Percentiles rank a stretch among this genome's conserved stretches.
Evolutionary conservation across 2,113 vertebrate genomes (phyloP).

Genomic region (Geococcyx californianus): DNA sequence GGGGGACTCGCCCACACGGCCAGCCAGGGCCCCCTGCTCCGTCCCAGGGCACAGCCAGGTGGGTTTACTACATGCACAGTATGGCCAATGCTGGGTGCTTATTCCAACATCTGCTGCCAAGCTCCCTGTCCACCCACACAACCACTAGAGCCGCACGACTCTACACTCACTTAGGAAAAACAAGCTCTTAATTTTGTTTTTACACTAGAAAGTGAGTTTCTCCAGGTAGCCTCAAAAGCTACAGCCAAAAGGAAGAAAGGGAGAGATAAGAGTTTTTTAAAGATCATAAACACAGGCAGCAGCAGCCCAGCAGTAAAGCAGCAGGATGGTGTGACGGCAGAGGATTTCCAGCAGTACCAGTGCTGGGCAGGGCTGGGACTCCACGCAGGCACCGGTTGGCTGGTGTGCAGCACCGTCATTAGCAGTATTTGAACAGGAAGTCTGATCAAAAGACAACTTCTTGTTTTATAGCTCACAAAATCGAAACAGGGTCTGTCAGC

Average conservation of each 20-base stretch:
- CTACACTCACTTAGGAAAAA: not conserved
- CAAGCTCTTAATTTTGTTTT: not conserved
- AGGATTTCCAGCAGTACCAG: not conserved
- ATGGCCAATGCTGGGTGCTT: rapidly evolving
- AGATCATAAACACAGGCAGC: not conserved
- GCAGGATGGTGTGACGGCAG: not conserved
- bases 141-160: rapidly evolving
- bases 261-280: not conserved
- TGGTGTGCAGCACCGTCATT: not conserved
- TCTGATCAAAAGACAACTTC: not conserved
- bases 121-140: rapidly evolving
- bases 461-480: conserved; percentile 13
- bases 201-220: not conserved
- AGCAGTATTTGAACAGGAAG: conserved; percentile 5
- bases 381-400: rapidly evolving
- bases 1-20: rapidly evolving
- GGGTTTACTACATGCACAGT: rapidly evolving
- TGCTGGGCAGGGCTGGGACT: not conserved
- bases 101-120: not conserved
- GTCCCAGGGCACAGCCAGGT: rapidly evolving
- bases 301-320: not conserved
- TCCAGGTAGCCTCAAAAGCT: not conserved
- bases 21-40: not conserved
- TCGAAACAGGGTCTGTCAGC: not conserved
- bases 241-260: not conserved